Conservation (phyloP, 2,888 invertebrate genomes). For the Drosophila leonis region DNA sequence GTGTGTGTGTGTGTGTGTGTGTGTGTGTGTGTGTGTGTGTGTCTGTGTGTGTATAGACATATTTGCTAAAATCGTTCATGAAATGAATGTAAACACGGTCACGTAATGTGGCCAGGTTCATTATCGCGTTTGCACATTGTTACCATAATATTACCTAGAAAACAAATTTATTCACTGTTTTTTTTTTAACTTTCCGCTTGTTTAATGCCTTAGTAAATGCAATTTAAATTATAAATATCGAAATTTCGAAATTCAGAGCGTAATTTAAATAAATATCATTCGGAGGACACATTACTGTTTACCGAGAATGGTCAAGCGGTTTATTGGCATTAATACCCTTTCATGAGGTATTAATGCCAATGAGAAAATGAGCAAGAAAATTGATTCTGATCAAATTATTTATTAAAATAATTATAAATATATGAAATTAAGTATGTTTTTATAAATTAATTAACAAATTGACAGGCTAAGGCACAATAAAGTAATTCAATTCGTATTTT, state of each 20-base stretch:
- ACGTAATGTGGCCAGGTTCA: constrained; percentile 67
- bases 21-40: background rate
- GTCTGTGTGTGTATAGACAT: constrained; percentile 3
- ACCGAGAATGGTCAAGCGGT: background rate
- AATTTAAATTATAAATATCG: constrained; percentile 46
- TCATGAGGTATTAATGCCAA: background rate
- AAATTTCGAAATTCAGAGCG: constrained; percentile 15
- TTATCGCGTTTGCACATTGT: constrained; percentile 65
- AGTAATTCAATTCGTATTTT: too few species aligned
- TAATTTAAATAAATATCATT: constrained; percentile 37
- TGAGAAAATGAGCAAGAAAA: too few species aligned
- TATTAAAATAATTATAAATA: too few species aligned
- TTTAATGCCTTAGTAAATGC: constrained; percentile 29
- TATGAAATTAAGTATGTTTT: too few species aligned
- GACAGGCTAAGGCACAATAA: too few species aligned
- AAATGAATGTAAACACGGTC: constrained; percentile 51
- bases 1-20: background rate
- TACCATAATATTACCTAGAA: constrained; percentile 41
- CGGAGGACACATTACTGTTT: constrained; percentile 12
- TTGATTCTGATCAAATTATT: too few species aligned
- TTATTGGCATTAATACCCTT: constrained; percentile 10
- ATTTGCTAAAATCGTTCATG: constrained; percentile 47
- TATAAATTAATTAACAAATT: too few species aligned
- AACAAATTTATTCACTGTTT: constrained; percentile 27
- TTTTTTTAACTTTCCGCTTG: constrained; percentile 1